These are phyloP conservation scores for Pomatostomus ruficeps DNA, from an alignment of 2,113 vertebrate genomes.

Conservation along the genomic window DNA sequence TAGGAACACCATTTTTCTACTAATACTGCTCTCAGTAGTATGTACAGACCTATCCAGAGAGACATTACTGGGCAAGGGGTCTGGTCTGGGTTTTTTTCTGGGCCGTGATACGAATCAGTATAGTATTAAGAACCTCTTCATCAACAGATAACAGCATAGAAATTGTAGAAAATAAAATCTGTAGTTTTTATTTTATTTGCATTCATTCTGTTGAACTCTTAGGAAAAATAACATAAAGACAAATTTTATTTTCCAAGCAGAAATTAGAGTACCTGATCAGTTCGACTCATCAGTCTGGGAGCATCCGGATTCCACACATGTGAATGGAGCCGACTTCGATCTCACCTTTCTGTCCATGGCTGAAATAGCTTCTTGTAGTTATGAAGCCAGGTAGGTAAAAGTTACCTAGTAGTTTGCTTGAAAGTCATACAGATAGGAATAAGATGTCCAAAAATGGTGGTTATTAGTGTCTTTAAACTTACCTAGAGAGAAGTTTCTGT, in stretches of 20 bases:
- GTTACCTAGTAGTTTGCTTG: not conserved
- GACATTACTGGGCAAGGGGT: not conserved
- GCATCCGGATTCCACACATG: slow-evolving; percentile 57
- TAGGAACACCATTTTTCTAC: not conserved
- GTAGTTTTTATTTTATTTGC: not conserved
- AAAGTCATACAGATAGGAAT: not conserved
- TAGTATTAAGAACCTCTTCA: not conserved
- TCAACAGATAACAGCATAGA: slow-evolving; percentile 4
- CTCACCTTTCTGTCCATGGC: slow-evolving; percentile 85
- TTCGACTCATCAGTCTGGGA: slow-evolving; percentile 74
- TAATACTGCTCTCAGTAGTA: not conserved
- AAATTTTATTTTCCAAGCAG: slow-evolving; percentile 62
- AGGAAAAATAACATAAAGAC: not conserved
- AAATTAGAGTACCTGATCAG: slow-evolving; percentile 61
- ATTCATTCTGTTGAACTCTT: not conserved
- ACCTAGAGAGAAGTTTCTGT: not conserved
- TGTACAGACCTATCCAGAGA: not conserved
- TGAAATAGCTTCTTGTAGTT: slow-evolving; percentile 98
- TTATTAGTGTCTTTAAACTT: not conserved
- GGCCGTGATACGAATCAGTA: not conserved
- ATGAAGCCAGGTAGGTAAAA: slow-evolving; percentile 89
- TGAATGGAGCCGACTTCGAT: slow-evolving; percentile 74
- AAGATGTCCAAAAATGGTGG: not conserved
- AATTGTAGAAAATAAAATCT: not conserved
- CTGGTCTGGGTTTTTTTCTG: not conserved